phyloP scores from a whole-genome alignment of 2,797 vertebrate genomes.

The Nannoperca australis region DNA sequence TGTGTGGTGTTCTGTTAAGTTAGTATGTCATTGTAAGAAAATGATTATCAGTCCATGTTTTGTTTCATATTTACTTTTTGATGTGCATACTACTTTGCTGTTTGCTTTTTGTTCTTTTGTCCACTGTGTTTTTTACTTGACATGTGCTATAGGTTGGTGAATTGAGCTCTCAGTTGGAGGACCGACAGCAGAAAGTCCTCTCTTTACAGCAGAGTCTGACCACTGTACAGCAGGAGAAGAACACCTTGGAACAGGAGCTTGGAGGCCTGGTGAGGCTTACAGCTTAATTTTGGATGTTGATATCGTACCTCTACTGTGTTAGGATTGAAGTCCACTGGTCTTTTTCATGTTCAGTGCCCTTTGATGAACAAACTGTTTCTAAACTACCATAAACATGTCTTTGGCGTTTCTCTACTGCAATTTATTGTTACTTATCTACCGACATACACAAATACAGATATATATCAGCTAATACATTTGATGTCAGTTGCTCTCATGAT shows the following conservation, averaged over 20 bases:
- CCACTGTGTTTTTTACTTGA: constrained; percentile 23
- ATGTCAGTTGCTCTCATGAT: not conserved
- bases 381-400: not conserved
- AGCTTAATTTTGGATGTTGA: not conserved
- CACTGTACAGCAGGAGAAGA: constrained; percentile 87
- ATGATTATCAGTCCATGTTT: not conserved
- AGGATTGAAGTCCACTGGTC: not conserved
- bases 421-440: not conserved
- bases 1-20: not conserved
- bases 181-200: constrained; percentile 86
- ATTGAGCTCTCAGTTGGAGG: constrained; percentile 88
- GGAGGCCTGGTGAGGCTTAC: constrained; percentile 88
- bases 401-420: not conserved
- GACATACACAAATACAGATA: not conserved
- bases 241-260: constrained; percentile 88
- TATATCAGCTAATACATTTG: not conserved
- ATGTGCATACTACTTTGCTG: constrained; percentile 29
- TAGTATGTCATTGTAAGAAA: not conserved
- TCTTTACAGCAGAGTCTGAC: constrained; percentile 88
- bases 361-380: constrained; percentile 3
- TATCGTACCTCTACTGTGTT: not conserved
- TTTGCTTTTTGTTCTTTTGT: constrained; percentile 41
- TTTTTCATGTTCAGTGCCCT: not conserved
- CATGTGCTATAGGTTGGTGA: constrained; percentile 86
- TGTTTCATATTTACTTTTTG: constrained; percentile 48